These are phyloP conservation scores for Buphagus erythrorhynchus DNA, from an alignment of 2,797 vertebrate genomes.

Conservation along the genomic window DNA sequence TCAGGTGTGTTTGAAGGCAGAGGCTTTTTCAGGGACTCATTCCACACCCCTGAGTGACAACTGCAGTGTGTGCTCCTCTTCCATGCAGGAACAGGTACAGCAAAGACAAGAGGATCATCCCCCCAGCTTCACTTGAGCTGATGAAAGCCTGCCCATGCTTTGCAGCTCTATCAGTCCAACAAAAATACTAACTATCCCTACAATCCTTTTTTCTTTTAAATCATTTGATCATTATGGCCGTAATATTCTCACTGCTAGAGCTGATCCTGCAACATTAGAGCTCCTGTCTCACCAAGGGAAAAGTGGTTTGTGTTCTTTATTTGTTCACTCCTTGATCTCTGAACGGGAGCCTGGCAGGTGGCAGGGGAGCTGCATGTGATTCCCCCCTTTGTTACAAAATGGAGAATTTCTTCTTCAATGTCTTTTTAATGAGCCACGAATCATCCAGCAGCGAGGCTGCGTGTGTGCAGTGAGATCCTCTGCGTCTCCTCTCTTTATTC, in stretches of 20 bases:
- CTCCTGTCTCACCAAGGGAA: background rate
- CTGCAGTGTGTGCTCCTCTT: background rate
- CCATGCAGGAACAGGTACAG: background rate
- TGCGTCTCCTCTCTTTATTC: background rate
- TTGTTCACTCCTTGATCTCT: background rate
- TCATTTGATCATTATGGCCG: background rate
- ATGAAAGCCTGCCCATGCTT: background rate
- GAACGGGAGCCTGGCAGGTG: background rate
- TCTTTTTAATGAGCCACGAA: background rate
- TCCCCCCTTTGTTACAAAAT: background rate
- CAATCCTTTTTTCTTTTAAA: background rate
- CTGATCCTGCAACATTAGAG: background rate
- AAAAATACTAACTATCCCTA: background rate
- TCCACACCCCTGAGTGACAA: background rate
- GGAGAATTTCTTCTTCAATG: background rate
- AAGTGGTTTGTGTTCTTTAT: background rate
- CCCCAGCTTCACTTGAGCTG: background rate
- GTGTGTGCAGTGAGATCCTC: rapidly evolving
- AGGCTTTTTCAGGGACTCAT: background rate
- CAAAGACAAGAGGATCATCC: background rate
- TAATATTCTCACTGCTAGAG: background rate
- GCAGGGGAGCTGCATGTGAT: background rate
- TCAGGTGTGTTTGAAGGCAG: background rate
- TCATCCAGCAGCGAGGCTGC: background rate
- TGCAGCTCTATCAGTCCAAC: background rate